Evolutionary conservation across 2,888 invertebrate species (phyloP).

Genomic region (Ochropleura plecta): DNA sequence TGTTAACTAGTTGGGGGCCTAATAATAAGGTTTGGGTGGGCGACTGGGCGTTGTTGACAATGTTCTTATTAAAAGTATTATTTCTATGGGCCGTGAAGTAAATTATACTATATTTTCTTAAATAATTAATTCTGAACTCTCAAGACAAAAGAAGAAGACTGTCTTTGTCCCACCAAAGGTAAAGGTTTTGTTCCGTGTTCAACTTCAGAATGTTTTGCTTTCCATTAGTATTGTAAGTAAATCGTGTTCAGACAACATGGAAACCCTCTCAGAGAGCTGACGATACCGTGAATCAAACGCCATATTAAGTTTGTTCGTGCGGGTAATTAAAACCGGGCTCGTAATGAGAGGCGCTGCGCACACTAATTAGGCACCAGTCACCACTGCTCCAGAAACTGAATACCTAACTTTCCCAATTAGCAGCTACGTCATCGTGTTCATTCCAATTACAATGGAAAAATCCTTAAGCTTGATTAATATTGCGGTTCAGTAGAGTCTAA

Average conservation of each 20-base stretch:
- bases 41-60: slow-evolving; percentile 22
- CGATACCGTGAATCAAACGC: slow-evolving; percentile 72
- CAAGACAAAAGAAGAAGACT: neutral
- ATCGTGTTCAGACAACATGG: slow-evolving; percentile 54
- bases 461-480: slow-evolving; percentile 65
- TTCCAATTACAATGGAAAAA: slow-evolving; percentile 71
- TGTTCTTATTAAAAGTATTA: slow-evolving; percentile 12
- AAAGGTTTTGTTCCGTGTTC: neutral
- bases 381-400: slow-evolving; percentile 81
- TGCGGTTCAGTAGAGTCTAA: slow-evolving; percentile 39
- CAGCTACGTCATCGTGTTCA: slow-evolving; percentile 71
- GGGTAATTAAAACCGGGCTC: slow-evolving; percentile 81
- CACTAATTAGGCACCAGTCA: slow-evolving; percentile 83
- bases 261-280: slow-evolving; percentile 55
- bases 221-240: slow-evolving; percentile 26
- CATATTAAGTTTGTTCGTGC: slow-evolving; percentile 78
- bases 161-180: neutral
- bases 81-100: slow-evolving; percentile 1
- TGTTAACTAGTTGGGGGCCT: slow-evolving; percentile 53
- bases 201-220: slow-evolving; percentile 27
- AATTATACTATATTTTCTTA: neutral
- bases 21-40: slow-evolving; percentile 26
- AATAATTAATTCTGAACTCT: neutral
- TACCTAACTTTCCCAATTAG: slow-evolving; percentile 84
- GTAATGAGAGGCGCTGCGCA: slow-evolving; percentile 81